These are phyloP conservation scores for Exocentrus adspersus DNA, from an alignment of 2,888 invertebrate genomes.

Conservation along the genomic window DNA sequence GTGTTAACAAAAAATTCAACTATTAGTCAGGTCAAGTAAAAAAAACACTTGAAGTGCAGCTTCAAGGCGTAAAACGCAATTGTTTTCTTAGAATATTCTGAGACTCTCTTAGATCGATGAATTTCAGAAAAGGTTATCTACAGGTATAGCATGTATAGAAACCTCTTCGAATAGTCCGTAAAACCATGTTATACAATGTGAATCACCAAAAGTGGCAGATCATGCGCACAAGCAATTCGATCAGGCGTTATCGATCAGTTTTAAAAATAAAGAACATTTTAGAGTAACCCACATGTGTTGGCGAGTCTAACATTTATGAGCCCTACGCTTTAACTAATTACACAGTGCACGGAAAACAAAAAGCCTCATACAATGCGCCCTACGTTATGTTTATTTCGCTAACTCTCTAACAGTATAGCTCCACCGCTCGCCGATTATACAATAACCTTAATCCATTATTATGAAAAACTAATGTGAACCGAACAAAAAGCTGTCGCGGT, in stretches of 20 bases:
- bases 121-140: no score
- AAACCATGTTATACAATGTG: not conserved
- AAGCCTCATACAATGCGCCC: slow-evolving; percentile 40
- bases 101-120: no score
- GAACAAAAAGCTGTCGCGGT: slow-evolving; percentile 49
- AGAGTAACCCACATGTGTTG: slow-evolving; percentile 37
- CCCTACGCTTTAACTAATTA: slow-evolving; percentile 44
- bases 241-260: slow-evolving; percentile 41
- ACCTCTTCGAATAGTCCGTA: not conserved
- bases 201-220: not conserved
- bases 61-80: no score
- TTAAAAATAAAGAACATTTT: slow-evolving; percentile 40
- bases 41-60: no score
- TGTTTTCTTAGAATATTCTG: no score
- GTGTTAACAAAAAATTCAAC: no score
- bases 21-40: no score
- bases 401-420: slow-evolving; percentile 27
- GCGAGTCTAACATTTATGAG: slow-evolving; percentile 42
- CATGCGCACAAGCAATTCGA: slow-evolving; percentile 28
- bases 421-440: slow-evolving; percentile 22
- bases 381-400: slow-evolving; percentile 35
- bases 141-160: no score
- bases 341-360: slow-evolving; percentile 44
- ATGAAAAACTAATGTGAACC: slow-evolving; percentile 54
- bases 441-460: slow-evolving; percentile 55